Percentiles rank a stretch among this genome's conserved stretches.
Evolutionary conservation across 2,888 invertebrate genomes (phyloP).

Genomic region (Choristoneura rosaceana): DNA sequence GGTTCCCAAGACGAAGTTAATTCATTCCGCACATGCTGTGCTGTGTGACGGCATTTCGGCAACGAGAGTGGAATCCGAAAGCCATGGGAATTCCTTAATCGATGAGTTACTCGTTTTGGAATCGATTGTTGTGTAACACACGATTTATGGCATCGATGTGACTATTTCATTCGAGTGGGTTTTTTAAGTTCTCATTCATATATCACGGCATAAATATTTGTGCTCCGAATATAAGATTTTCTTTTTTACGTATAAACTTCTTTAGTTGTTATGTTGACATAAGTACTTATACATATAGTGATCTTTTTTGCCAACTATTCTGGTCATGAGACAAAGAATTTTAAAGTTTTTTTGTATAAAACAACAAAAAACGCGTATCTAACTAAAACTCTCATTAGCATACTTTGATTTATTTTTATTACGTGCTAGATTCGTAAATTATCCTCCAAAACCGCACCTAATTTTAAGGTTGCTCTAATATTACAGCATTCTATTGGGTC

Average conservation of each 20-base stretch:
- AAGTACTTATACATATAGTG: no score
- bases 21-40: constrained; percentile 13
- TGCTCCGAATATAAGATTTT: no score
- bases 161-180: constrained; percentile 2
- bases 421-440: not conserved
- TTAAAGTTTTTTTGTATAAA: not conserved
- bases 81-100: constrained; percentile 12
- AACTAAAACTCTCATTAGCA: not conserved
- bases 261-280: no score
- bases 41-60: constrained; percentile 36
- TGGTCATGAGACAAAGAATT: not conserved
- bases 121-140: constrained; percentile 17
- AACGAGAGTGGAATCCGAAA: constrained; percentile 29
- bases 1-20: not conserved
- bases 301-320: no score
- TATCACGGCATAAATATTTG: no score
- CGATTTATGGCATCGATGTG: constrained; percentile 1
- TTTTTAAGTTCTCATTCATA: not conserved
- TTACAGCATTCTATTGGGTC: not conserved
- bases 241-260: no score
- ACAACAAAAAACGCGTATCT: not conserved
- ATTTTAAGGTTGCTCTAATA: not conserved
- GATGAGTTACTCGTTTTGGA: not conserved
- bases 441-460: not conserved
- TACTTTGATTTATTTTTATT: not conserved